Conservation (phyloP, 2,888 invertebrate species). For the Sminthurides aquaticus region DNA sequence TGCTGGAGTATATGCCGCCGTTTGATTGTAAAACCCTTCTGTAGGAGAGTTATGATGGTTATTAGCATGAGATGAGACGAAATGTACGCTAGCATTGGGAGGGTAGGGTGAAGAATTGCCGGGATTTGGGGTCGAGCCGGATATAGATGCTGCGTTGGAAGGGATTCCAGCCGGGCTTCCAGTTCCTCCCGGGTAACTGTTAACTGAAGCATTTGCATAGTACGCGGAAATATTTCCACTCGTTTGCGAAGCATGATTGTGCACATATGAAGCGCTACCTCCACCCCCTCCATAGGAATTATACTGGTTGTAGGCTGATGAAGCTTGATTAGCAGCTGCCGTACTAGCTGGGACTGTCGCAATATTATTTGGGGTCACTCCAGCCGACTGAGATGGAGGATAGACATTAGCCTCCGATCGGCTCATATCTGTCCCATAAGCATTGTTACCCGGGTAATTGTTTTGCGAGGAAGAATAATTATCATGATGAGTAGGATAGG, state of each 20-base stretch:
- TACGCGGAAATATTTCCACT: conserved; percentile 13
- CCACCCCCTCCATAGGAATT: neutral
- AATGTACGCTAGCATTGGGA: neutral
- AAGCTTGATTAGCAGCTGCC: conserved; percentile 5
- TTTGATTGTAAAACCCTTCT: conserved; percentile 9
- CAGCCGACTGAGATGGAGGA: too few species aligned
- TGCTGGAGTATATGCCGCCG: neutral
- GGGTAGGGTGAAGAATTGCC: conserved; percentile 3
- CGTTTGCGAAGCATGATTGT: neutral
- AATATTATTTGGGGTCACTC: too few species aligned
- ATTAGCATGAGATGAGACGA: conserved; percentile 1
- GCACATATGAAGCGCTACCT: neutral
- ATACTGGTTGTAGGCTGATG: neutral
- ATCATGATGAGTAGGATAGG: neutral
- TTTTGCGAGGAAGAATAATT: conserved; percentile 10
- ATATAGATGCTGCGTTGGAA: conserved; percentile 6
- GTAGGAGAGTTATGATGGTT: neutral
- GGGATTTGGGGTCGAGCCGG: neutral
- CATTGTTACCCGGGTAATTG: conserved; percentile 8
- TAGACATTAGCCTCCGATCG: too few species aligned
- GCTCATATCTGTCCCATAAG: conserved; percentile 15
- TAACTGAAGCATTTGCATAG: neutral
- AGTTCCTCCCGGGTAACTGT: neutral
- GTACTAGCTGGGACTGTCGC: neutral
- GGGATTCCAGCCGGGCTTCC: neutral